phyloP scores from a whole-genome alignment of 2,888 invertebrate genomes.

The Coleophora deauratella region DNA sequence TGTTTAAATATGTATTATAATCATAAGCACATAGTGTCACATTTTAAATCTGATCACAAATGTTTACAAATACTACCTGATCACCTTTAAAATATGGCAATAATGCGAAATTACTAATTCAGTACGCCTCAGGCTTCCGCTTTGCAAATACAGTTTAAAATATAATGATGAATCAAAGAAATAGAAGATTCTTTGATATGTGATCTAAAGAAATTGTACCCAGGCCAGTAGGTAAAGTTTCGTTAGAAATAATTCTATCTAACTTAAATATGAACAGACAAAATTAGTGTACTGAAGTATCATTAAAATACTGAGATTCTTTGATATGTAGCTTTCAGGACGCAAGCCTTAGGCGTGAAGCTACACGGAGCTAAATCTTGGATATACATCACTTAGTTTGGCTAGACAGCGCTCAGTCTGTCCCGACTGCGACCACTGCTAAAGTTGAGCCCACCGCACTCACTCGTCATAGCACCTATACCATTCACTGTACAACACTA shows the following conservation, averaged over 20 bases:
- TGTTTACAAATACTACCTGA: slow-evolving; percentile 18
- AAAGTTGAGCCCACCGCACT: slow-evolving; percentile 23
- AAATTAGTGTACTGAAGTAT: neutral
- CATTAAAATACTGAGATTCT: slow-evolving; percentile 15
- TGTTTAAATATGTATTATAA: too few species aligned
- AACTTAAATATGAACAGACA: slow-evolving; percentile 9
- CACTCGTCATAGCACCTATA: slow-evolving; percentile 58
- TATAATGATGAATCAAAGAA: slow-evolving; percentile 16
- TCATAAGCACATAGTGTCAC: slow-evolving; percentile 24
- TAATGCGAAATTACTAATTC: slow-evolving; percentile 32
- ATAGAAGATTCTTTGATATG: neutral
- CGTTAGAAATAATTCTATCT: too few species aligned
- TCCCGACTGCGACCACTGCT: neutral
- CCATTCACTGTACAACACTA: slow-evolving; percentile 60
- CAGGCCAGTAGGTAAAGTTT: neutral
- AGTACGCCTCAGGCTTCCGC: slow-evolving; percentile 42
- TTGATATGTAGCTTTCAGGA: slow-evolving; percentile 52
- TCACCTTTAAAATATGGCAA: slow-evolving; percentile 31
- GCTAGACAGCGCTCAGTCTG: slow-evolving; percentile 21
- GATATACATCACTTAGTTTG: slow-evolving; percentile 17
- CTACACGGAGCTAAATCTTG: slow-evolving; percentile 26
- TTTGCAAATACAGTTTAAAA: slow-evolving; percentile 11
- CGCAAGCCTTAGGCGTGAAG: slow-evolving; percentile 49
- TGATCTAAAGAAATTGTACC: neutral
- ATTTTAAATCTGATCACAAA: slow-evolving; percentile 31